A percentile compares a stretch with the other conserved stretches of the same genome.
phyloP scores from a whole-genome alignment of 1,140 invertebrate genomes.

The Planococcus citri region DNA sequence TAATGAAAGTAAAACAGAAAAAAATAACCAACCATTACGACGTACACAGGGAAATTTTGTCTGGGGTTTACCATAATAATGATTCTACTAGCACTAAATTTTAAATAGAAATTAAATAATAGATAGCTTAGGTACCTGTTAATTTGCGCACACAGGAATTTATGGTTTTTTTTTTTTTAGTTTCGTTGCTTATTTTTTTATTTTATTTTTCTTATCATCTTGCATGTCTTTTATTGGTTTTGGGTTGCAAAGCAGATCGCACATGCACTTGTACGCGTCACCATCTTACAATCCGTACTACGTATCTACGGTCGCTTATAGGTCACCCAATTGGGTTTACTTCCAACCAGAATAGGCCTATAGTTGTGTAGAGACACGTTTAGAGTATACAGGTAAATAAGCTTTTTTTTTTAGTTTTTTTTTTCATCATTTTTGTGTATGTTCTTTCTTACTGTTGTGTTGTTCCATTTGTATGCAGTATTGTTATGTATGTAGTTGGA shows the following conservation, averaged over 20 bases:
- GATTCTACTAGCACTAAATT: too few species aligned
- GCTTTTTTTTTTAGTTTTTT: background rate
- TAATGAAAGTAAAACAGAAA: too few species aligned
- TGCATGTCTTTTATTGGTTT: slow-evolving; percentile 16
- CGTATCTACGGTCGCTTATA: slow-evolving; percentile 17
- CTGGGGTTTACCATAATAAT: too few species aligned
- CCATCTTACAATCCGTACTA: slow-evolving; percentile 14
- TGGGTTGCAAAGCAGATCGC: slow-evolving; percentile 18
- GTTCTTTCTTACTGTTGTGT: background rate
- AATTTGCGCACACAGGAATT: too few species aligned
- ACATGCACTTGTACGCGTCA: slow-evolving; percentile 16
- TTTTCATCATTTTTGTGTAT: background rate
- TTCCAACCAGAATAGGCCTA: slow-evolving; percentile 15
- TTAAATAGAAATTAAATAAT: background rate
- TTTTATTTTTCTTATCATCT: slow-evolving; percentile 3
- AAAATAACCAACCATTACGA: too few species aligned
- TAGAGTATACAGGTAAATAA: background rate
- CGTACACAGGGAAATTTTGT: too few species aligned
- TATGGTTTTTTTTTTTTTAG: slow-evolving; percentile 2
- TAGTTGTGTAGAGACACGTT: background rate
- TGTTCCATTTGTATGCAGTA: background rate
- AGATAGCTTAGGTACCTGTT: background rate
- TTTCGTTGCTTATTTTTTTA: slow-evolving; percentile 1
- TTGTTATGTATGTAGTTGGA: too few species aligned
- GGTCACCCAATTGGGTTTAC: slow-evolving; percentile 12